Evolutionary conservation across 2,797 vertebrate genomes (phyloP), one percentile per base, ranked within the genome.

Genomic region (Anabacerthia variegaticeps): DNA sequence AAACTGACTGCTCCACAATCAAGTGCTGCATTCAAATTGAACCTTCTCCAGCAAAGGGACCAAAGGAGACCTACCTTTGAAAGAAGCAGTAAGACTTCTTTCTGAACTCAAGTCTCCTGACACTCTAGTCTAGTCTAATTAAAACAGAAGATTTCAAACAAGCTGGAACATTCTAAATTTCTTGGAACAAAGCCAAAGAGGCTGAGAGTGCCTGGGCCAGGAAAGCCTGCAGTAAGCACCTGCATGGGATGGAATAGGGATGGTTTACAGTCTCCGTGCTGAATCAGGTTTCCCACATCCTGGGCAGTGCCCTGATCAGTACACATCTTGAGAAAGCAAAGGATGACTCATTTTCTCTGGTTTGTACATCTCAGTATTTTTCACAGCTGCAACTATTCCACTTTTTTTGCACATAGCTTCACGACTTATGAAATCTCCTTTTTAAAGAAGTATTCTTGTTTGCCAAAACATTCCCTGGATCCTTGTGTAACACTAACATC

Each of bases 221-320:
- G 20, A 78, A 82, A 39, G 27, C 19, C 54, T 36, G n/a, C 14
- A 73, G 43, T n/a, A 76, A 87, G n/a, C 59, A 58, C 10, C 8
- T 56, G 46, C 19, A 28, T 0, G 0, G 67, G 37, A 36, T 37
- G 36, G 7, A n/a, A 43, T 27, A 51, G 15, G 22, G 39, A 13
- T 15, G 20, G 69, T 43, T 94, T 80, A 89, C 37, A 37, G 56
- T 11, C 46, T 41, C 52, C 6, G 2, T 16, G 49, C 48, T 83
- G 52, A 52, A 55, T 7, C 1, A 3, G 19, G 12, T 41, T 87
- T 78, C 74, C 44, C 66, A 61, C 12, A 52, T 36, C 44, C 32
- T 9, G 16, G 26, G 20, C 46, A 75, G 52, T 32, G 32, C 41
- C 72, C 51, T 66, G 26, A 69, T 32, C 44, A 51, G 43, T 23